Evolutionary conservation across 2,113 vertebrate genomes (phyloP).

Genomic region (Aptenodytes forsteri): DNA sequence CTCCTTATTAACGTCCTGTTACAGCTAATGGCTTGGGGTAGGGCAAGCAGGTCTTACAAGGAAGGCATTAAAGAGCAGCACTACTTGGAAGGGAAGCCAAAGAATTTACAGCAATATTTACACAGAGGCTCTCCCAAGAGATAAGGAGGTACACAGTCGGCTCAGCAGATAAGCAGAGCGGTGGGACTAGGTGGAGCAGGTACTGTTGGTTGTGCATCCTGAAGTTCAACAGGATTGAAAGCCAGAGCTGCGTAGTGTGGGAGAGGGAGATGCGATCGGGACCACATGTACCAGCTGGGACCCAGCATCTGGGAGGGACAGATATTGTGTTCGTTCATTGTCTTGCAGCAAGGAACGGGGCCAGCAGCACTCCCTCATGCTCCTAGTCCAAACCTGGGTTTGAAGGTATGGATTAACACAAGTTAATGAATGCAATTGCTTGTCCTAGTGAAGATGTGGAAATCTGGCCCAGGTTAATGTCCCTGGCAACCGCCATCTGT

Average conservation of each 20-base stretch:
- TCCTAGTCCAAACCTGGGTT: background rate
- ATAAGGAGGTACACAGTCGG: conserved; percentile 62
- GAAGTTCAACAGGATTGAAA: conserved; percentile 1
- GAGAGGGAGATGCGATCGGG: background rate
- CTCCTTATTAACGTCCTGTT: conserved; percentile 79
- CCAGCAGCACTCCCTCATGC: background rate
- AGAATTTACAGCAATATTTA: conserved; percentile 70
- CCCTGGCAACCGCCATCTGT: background rate
- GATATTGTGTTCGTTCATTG: background rate
- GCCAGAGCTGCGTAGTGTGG: background rate
- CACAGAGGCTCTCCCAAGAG: conserved; percentile 52
- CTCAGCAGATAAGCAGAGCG: conserved; percentile 58
- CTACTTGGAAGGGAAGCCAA: conserved; percentile 68
- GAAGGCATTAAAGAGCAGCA: conserved; percentile 70
- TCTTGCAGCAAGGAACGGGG: background rate
- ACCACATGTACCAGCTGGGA: background rate
- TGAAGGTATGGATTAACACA: background rate
- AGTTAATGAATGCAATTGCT: background rate
- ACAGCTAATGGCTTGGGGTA: conserved; percentile 77
- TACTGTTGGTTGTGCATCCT: background rate
- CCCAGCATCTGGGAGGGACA: background rate
- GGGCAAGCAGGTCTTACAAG: conserved; percentile 76
- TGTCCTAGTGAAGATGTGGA: background rate
- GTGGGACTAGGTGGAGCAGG: background rate
- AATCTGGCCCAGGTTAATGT: background rate